These are phyloP conservation scores for Drosophila pseudoobscura DNA, from an alignment of 1,140 invertebrate genomes.

Conservation along the genomic window DNA sequence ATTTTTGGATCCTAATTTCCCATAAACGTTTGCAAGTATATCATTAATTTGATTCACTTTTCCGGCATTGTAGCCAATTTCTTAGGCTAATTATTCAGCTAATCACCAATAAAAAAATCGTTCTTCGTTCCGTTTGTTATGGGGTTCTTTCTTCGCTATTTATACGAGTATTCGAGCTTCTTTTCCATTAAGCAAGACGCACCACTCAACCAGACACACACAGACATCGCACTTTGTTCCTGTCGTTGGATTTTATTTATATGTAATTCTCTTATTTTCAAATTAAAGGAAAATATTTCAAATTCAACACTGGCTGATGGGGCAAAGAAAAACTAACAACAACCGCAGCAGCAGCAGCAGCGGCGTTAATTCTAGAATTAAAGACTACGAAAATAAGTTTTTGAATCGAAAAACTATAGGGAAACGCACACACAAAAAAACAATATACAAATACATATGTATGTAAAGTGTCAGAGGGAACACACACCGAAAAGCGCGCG, in stretches of 20 bases:
- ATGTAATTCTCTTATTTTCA: slow-evolving; percentile 29
- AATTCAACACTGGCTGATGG: slow-evolving; percentile 53
- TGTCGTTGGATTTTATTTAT: slow-evolving; percentile 49
- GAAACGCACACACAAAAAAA: slow-evolving; percentile 34
- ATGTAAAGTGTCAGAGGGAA: slow-evolving; percentile 33
- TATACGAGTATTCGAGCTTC: slow-evolving; percentile 14
- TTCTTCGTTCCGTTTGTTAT: slow-evolving; percentile 16
- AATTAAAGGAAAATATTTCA: slow-evolving; percentile 60
- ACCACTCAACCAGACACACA: slow-evolving; percentile 16
- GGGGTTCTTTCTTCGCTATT: slow-evolving; percentile 45
- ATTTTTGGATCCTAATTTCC: slow-evolving; percentile 4
- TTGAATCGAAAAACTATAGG: slow-evolving; percentile 18
- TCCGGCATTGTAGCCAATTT: slow-evolving; percentile 29
- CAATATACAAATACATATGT: slow-evolving; percentile 26
- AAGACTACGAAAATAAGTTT: slow-evolving; percentile 69
- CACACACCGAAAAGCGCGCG: slow-evolving; percentile 62
- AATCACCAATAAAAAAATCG: slow-evolving; percentile 34
- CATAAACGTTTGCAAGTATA: not conserved
- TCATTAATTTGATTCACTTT: slow-evolving; percentile 9
- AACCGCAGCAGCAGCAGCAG: slow-evolving; percentile 24
- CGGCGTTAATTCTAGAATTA: slow-evolving; percentile 42
- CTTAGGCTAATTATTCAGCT: slow-evolving; percentile 34
- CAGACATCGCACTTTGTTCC: slow-evolving; percentile 44
- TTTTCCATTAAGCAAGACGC: slow-evolving; percentile 34
- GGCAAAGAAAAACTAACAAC: not conserved